These are phyloP conservation scores for Kobus ellipsiprymnus DNA, from an alignment of 2,113 vertebrate species.

Conservation along the genomic window DNA sequence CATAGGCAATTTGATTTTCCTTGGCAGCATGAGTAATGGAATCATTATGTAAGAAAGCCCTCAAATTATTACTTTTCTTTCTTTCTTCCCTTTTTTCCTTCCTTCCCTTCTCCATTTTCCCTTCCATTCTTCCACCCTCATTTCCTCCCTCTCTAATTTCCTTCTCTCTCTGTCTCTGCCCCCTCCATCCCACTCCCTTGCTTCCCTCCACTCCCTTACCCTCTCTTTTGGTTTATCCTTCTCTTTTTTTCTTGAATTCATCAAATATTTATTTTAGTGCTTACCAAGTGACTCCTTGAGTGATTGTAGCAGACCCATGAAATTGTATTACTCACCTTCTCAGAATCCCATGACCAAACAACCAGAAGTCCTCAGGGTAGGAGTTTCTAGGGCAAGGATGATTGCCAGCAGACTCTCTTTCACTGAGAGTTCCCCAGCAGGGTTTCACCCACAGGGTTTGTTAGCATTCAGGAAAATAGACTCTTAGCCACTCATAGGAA, in stretches of 20 bases:
- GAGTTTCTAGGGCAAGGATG: background rate
- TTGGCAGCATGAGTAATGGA: background rate
- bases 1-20: background rate
- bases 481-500: background rate
- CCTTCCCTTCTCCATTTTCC: fast-evolving
- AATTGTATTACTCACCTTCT: background rate
- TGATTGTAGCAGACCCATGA: background rate
- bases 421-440: background rate
- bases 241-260: background rate
- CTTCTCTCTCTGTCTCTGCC: too few relatives aligned
- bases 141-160: background rate
- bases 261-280: background rate
- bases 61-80: background rate
- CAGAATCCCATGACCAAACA: background rate
- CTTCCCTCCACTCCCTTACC: too few relatives aligned
- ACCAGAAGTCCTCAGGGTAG: background rate
- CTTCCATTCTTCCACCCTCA: background rate
- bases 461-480: background rate
- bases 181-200: too few relatives aligned
- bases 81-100: fast-evolving
- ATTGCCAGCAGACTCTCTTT: background rate
- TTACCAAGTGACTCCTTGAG: background rate
- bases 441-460: background rate
- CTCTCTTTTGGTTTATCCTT: background rate
- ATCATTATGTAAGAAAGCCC: background rate